Conservation (phyloP, 2,888 invertebrate genomes). For the Drosophila rellima region DNA sequence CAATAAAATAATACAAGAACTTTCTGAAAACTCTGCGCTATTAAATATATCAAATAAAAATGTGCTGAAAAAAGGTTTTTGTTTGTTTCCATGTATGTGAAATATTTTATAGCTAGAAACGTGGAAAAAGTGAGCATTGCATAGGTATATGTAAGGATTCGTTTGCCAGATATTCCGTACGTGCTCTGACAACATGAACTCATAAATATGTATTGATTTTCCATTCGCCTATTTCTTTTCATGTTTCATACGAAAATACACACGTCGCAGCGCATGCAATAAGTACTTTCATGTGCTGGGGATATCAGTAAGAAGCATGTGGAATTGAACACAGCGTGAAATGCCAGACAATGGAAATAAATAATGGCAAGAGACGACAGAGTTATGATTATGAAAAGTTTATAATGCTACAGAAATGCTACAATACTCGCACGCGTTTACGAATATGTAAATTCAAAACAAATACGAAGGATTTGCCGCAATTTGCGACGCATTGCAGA, state of each 20-base stretch:
- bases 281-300: slow-evolving; percentile 65
- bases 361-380: slow-evolving; percentile 57
- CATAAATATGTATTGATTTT: slow-evolving; percentile 81
- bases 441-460: slow-evolving; percentile 57
- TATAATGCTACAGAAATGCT: slow-evolving; percentile 38
- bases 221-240: slow-evolving; percentile 71
- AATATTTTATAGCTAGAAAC: slow-evolving; percentile 59
- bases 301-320: slow-evolving; percentile 32
- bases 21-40: slow-evolving; percentile 13
- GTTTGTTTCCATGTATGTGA: slow-evolving; percentile 19
- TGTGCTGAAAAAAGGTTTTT: slow-evolving; percentile 12
- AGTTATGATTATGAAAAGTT: slow-evolving; percentile 79
- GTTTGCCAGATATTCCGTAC: slow-evolving; percentile 63
- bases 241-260: slow-evolving; percentile 30
- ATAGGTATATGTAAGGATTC: slow-evolving; percentile 43
- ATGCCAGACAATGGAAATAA: slow-evolving; percentile 59
- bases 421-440: slow-evolving; percentile 10
- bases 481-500: slow-evolving; percentile 59
- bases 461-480: slow-evolving; percentile 65
- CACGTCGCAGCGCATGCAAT: slow-evolving; percentile 12
- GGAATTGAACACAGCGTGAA: slow-evolving; percentile 64
- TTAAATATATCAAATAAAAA: slow-evolving; percentile 37
- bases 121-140: slow-evolving; percentile 43
- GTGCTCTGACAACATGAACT: slow-evolving; percentile 73
- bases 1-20: slow-evolving; percentile 16